A percentile compares a stretch with the other conserved stretches of the same genome.
Evolutionary conservation across 2,797 vertebrate genomes (phyloP).

Genomic region (Pampus argenteus): DNA sequence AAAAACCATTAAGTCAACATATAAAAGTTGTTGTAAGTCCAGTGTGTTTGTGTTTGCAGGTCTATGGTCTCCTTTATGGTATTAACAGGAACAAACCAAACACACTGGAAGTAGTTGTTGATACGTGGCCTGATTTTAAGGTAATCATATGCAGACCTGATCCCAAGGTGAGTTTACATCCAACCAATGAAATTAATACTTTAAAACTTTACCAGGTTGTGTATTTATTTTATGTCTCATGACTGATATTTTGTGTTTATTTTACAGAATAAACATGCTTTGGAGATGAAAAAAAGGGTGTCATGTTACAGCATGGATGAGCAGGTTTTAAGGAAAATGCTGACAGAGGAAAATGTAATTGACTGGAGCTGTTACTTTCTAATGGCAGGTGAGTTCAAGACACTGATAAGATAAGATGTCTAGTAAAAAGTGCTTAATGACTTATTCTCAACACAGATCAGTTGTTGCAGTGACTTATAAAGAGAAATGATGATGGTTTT

Average conservation of each 20-base stretch:
- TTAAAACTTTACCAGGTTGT: accelerated
- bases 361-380: slow-evolving; percentile 73
- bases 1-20: not conserved
- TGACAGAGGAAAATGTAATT: slow-evolving; percentile 60
- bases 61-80: slow-evolving; percentile 64
- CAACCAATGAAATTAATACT: accelerated
- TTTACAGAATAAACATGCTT: slow-evolving; percentile 44
- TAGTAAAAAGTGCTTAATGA: not conserved
- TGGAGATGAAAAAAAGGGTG: slow-evolving; percentile 35
- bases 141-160: slow-evolving; percentile 70
- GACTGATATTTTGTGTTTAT: no score
- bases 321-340: slow-evolving; percentile 54
- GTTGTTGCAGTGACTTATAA: no score
- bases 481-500: not conserved
- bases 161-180: slow-evolving; percentile 54
- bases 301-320: slow-evolving; percentile 67
- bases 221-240: no score
- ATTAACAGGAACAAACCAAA: slow-evolving; percentile 68
- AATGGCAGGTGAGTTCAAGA: slow-evolving; percentile 62
- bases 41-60: slow-evolving; percentile 38
- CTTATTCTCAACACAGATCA: no score
- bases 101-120: slow-evolving; percentile 66
- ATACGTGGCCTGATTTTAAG: slow-evolving; percentile 77
- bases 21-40: not conserved
- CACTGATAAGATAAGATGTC: not conserved